These are phyloP conservation scores for Haliclona indistincta DNA, from an alignment of 37 sponge, comb jelly and placozoan species.

Conservation along the genomic window DNA sequence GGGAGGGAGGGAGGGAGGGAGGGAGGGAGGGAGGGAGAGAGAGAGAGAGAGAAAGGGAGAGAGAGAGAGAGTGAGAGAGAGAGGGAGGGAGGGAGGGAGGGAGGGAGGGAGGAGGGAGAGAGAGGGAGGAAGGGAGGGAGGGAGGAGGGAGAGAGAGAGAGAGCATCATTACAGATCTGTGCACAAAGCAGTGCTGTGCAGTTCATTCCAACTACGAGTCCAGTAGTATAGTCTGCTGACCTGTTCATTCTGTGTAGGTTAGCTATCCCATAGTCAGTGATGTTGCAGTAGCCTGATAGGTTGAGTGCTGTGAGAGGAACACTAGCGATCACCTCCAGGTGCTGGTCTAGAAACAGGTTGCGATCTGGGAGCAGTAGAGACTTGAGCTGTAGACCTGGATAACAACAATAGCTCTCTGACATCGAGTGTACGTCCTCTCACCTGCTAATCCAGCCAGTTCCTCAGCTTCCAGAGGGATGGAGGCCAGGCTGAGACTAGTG, in stretches of 20 bases:
- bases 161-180: too few relatives aligned
- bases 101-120: too few relatives aligned
- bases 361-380: conserved; percentile 53
- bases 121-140: too few relatives aligned
- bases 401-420: background rate
- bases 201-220: too few relatives aligned
- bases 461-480: background rate
- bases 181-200: too few relatives aligned
- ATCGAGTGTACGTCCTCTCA: background rate
- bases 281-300: conserved; percentile 44
- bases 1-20: too few relatives aligned
- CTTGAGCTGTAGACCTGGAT: conserved; percentile 21
- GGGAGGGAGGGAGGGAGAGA: too few relatives aligned
- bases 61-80: too few relatives aligned
- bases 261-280: conserved; percentile 48
- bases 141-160: too few relatives aligned
- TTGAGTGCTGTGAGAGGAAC: conserved; percentile 38
- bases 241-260: conserved; percentile 21
- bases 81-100: too few relatives aligned
- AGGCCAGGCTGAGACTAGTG: conserved; percentile 22
- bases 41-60: too few relatives aligned
- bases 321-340: conserved; percentile 36
- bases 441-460: conserved; percentile 14
- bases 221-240: too few relatives aligned
- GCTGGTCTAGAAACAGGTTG: conserved; percentile 24